Evolutionary conservation across 2,888 invertebrate species (phyloP).

Genomic region (Sisyra nigra): DNA sequence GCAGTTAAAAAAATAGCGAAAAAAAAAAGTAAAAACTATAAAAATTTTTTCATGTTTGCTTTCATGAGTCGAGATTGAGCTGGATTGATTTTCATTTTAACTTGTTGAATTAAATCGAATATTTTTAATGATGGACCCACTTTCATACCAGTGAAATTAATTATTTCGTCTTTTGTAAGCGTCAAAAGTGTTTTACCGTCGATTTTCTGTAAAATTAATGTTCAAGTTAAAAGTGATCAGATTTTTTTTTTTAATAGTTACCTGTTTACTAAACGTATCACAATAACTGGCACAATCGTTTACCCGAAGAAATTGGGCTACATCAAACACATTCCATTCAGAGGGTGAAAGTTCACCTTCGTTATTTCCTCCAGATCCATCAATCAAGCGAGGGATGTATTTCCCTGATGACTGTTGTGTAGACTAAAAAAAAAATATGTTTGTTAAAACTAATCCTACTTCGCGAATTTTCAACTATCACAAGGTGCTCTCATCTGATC

Average conservation of each 20-base stretch:
- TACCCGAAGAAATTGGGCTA: slow-evolving; percentile 74
- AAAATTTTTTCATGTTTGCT: slow-evolving; percentile 45
- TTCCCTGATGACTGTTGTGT: slow-evolving; percentile 32
- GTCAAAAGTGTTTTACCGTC: slow-evolving; percentile 67
- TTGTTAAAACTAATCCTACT: slow-evolving; percentile 7
- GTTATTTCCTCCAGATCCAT: slow-evolving; percentile 34
- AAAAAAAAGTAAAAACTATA: slow-evolving; percentile 32
- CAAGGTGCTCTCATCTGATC: too few relatives aligned
- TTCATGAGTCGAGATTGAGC: slow-evolving; percentile 47
- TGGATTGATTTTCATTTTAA: slow-evolving; percentile 71
- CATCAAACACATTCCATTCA: slow-evolving; percentile 72
- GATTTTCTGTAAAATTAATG: slow-evolving; percentile 36
- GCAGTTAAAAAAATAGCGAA: neutral
- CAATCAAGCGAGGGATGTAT: slow-evolving; percentile 46
- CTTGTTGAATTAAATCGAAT: slow-evolving; percentile 78
- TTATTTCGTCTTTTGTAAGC: slow-evolving; percentile 78
- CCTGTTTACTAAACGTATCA: slow-evolving; percentile 41
- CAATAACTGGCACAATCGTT: slow-evolving; percentile 70
- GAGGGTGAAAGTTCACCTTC: slow-evolving; percentile 39
- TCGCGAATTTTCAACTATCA: too few relatives aligned
- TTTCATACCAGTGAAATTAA: slow-evolving; percentile 79
- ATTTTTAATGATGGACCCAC: slow-evolving; percentile 91
- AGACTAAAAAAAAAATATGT: slow-evolving; percentile 12
- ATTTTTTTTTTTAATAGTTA: slow-evolving; percentile 12
- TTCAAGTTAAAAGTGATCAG: neutral